These are phyloP conservation scores for Eudasyphora cyanicolor DNA, from an alignment of 2,888 invertebrate species.

Conservation along the genomic window DNA sequence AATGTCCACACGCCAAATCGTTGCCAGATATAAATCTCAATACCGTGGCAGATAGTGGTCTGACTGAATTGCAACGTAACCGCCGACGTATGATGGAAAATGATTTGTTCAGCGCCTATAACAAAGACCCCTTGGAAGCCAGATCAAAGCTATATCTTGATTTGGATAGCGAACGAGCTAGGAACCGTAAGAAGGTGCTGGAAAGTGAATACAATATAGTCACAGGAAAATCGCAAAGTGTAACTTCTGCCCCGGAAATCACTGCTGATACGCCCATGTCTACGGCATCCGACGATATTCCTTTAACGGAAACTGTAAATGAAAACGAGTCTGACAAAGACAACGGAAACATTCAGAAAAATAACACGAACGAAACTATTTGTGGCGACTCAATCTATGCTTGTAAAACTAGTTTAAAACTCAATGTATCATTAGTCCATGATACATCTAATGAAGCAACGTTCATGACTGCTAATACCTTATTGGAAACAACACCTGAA, in stretches of 20 bases:
- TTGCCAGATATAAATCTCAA: slow-evolving; percentile 73
- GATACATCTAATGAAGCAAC: slow-evolving; percentile 33
- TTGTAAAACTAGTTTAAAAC: slow-evolving; percentile 49
- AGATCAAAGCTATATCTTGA: slow-evolving; percentile 70
- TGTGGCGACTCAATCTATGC: slow-evolving; percentile 28
- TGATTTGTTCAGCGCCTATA: slow-evolving; percentile 71
- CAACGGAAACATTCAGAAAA: slow-evolving; percentile 60
- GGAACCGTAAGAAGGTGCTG: slow-evolving; percentile 71
- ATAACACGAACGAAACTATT: background rate
- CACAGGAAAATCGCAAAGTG: slow-evolving; percentile 62
- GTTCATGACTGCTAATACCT: slow-evolving; percentile 7
- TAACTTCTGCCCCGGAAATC: slow-evolving; percentile 71
- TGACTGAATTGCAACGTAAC: slow-evolving; percentile 78
- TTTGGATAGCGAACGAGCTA: slow-evolving; percentile 70
- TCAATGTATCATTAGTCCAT: slow-evolving; percentile 56
- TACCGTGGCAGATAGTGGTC: slow-evolving; percentile 61
- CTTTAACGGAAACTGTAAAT: slow-evolving; percentile 35
- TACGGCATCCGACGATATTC: slow-evolving; percentile 69
- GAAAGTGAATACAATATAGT: slow-evolving; percentile 73
- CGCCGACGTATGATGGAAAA: slow-evolving; percentile 76
- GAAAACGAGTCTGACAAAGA: slow-evolving; percentile 56
- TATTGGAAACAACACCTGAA: slow-evolving; percentile 69
- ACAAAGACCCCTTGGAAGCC: slow-evolving; percentile 67
- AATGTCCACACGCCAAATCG: slow-evolving; percentile 39
- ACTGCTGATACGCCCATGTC: slow-evolving; percentile 72